These are phyloP conservation scores for Antechinus flavipes DNA, from an alignment of 2,113 vertebrate genomes.

Conservation along the genomic window DNA sequence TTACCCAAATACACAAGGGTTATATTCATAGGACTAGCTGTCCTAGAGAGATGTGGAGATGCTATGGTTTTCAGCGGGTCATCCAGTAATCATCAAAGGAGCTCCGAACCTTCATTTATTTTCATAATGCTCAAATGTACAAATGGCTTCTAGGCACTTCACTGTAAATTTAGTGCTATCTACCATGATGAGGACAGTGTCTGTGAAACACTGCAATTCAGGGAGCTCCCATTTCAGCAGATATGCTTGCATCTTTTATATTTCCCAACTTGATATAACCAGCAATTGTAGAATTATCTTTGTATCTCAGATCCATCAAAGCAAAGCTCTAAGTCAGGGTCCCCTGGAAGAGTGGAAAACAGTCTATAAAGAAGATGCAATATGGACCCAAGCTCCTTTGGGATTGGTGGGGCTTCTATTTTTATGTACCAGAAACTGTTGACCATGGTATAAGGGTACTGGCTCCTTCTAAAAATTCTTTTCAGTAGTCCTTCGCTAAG, in stretches of 20 bases:
- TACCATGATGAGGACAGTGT: conserved; percentile 96
- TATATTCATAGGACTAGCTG: conserved; percentile 91
- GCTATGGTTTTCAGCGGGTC: conserved; percentile 95
- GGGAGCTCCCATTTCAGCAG: conserved; percentile 95
- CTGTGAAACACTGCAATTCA: conserved; percentile 93
- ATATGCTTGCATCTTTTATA: conserved; percentile 91
- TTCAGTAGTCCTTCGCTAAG: background rate
- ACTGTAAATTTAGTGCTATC: conserved; percentile 94
- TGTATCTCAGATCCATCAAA: conserved; percentile 97
- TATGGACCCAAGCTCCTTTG: background rate
- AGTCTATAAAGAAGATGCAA: background rate
- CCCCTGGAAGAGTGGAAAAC: background rate
- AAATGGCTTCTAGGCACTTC: conserved; percentile 92
- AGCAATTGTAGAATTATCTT: conserved; percentile 96
- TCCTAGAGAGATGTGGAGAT: conserved; percentile 93
- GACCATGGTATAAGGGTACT: background rate
- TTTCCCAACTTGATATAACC: conserved; percentile 93
- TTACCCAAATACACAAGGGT: conserved; percentile 96
- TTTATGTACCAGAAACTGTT: background rate
- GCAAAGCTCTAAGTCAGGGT: background rate
- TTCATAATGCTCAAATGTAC: conserved; percentile 94
- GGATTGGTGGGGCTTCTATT: background rate
- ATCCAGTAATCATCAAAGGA: conserved; percentile 93
- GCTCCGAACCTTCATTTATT: conserved; percentile 97
- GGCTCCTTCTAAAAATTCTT: background rate